Evolutionary conservation across 2,888 invertebrate genomes (phyloP).

Genomic region (Diaprepes abbreviatus): DNA sequence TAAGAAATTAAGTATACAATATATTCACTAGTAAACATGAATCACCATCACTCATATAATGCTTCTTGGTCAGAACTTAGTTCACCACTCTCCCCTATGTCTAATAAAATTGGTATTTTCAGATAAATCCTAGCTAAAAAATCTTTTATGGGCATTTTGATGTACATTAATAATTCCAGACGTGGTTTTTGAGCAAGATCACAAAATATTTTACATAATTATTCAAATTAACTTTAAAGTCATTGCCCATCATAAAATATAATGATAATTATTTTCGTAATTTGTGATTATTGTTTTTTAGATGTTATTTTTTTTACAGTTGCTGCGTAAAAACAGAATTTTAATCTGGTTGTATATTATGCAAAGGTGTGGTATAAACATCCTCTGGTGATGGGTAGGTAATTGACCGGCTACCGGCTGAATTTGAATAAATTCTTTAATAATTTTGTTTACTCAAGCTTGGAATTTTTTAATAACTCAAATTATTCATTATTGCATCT

Average conservation of each 20-base stretch:
- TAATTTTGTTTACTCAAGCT: background rate
- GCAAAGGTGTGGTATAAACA: slow-evolving; percentile 17
- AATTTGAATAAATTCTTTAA: slow-evolving; percentile 17
- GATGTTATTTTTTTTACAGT: slow-evolving; percentile 16
- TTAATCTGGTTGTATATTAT: slow-evolving; percentile 2
- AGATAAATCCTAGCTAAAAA: background rate
- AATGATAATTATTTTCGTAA: slow-evolving; percentile 10
- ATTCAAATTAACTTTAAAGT: background rate
- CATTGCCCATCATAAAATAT: background rate
- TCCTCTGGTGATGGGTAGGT: slow-evolving; percentile 8
- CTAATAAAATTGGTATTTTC: no score
- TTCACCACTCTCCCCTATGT: no score
- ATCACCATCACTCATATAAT: no score
- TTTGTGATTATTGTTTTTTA: slow-evolving; percentile 12
- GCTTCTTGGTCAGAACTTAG: no score
- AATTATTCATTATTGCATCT: no score
- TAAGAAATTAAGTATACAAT: no score
- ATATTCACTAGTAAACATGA: no score
- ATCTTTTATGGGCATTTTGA: background rate
- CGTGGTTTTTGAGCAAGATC: background rate
- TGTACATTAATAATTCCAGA: background rate
- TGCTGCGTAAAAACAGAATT: slow-evolving; percentile 10
- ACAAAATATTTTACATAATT: slow-evolving; percentile 12
- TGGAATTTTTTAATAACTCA: no score
- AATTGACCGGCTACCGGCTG: slow-evolving; percentile 4